These are phyloP conservation scores for Chrysodeixis includens DNA, from an alignment of 2,888 invertebrate species.

Conservation along the genomic window DNA sequence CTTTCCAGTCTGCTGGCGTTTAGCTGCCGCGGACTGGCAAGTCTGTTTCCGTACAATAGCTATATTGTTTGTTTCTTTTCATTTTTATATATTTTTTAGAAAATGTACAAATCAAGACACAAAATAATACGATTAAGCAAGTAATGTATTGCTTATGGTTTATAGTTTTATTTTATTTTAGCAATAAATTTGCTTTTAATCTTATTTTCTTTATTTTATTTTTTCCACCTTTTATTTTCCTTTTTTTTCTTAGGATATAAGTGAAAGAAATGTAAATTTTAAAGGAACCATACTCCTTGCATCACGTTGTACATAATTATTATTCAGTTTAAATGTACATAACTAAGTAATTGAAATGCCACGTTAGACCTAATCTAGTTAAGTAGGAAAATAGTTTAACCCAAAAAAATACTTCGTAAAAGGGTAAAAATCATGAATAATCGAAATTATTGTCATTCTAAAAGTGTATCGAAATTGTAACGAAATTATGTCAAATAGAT, in stretches of 20 bases:
- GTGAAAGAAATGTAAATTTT: slow-evolving; percentile 79
- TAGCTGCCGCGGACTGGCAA: slow-evolving; percentile 57
- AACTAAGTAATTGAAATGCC: slow-evolving; percentile 65
- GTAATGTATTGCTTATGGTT: slow-evolving; percentile 85
- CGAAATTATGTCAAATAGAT: slow-evolving; percentile 74
- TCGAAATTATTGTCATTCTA: slow-evolving; percentile 78
- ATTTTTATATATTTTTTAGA: slow-evolving; percentile 78
- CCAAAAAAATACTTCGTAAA: slow-evolving; percentile 68
- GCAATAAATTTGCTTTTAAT: slow-evolving; percentile 89
- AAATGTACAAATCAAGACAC: slow-evolving; percentile 85
- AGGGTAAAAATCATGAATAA: slow-evolving; percentile 77
- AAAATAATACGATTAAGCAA: slow-evolving; percentile 78
- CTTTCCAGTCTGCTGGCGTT: slow-evolving; percentile 60
- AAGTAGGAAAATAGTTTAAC: slow-evolving; percentile 74
- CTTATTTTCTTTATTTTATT: slow-evolving; percentile 83
- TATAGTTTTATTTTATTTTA: slow-evolving; percentile 88
- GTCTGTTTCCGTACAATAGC: slow-evolving; percentile 59
- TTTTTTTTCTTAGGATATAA: slow-evolving; percentile 67
- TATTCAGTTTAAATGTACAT: slow-evolving; percentile 78
- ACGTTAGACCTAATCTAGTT: slow-evolving; percentile 66
- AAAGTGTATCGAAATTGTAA: slow-evolving; percentile 76
- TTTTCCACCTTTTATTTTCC: slow-evolving; percentile 65
- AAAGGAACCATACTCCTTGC: slow-evolving; percentile 89
- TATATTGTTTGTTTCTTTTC: slow-evolving; percentile 63
- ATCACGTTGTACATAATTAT: slow-evolving; percentile 80